A percentile compares a stretch with the other conserved stretches of the same genome.
These are phyloP conservation scores for Nomada ferruginata DNA, from an alignment of 2,888 invertebrate species.

Conservation along the genomic window DNA sequence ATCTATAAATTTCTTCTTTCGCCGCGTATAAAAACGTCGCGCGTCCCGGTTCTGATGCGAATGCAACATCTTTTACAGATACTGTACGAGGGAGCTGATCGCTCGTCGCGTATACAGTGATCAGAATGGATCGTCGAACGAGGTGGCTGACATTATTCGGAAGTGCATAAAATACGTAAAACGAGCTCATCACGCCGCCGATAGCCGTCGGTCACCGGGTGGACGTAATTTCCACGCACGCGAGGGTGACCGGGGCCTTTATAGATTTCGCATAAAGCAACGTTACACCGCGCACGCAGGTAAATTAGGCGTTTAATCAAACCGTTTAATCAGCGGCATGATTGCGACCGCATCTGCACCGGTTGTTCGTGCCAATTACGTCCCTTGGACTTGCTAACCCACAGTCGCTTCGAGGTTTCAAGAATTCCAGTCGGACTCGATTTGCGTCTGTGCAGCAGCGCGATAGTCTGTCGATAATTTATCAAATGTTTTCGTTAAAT, in stretches of 20 bases:
- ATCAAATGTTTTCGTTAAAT: too few relatives aligned
- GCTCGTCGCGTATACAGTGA: slow-evolving; percentile 15
- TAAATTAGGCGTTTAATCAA: slow-evolving; percentile 83
- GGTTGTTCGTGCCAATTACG: slow-evolving; percentile 76
- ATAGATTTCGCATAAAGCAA: slow-evolving; percentile 73
- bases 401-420: slow-evolving; percentile 21
- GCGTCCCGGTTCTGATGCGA: background rate
- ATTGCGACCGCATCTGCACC: slow-evolving; percentile 82
- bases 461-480: too few relatives aligned
- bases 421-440: background rate
- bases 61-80: background rate
- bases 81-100: background rate
- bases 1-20: background rate
- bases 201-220: background rate
- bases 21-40: background rate
- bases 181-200: slow-evolving; percentile 30
- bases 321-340: slow-evolving; percentile 83
- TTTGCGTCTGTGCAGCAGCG: background rate
- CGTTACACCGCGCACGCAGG: slow-evolving; percentile 69
- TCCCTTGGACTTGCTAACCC: slow-evolving; percentile 26
- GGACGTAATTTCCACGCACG: slow-evolving; percentile 40
- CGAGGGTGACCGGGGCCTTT: slow-evolving; percentile 37
- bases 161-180: slow-evolving; percentile 42
- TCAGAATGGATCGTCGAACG: slow-evolving; percentile 25
- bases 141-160: slow-evolving; percentile 39